Base-by-base conservation (phyloP, 1,140 invertebrate genomes). In the Lethrus apterus region DNA sequence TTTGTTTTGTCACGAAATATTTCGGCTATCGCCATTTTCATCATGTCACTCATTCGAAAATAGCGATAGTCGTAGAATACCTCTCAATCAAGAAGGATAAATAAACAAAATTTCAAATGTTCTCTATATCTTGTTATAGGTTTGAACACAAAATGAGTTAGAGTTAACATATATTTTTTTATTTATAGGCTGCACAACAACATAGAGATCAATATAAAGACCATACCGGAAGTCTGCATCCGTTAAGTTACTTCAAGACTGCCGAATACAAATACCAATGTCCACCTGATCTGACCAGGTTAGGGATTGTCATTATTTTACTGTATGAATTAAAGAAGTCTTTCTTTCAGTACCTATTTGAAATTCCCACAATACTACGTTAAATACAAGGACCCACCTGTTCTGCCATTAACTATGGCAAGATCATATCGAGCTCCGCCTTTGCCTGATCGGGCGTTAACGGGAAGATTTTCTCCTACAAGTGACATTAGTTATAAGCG, bases 121-220 rank as follows among this genome's bases (percentile, higher is more conserved):
- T 8, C n/a, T 29, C n/a, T 7, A 7, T 29, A 8, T 8, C n/a
- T 8, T 29, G 24, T 29, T 29, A n/a, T 29, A 29, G 7, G 7
- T 29, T 8, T 29, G 24, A n/a, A 29, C 7, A 8, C 24, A 29
- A 8, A 29, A 7, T 29, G 24, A 29, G 7, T 29, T 29, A n/a
- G 24, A 29, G n/a, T 29, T 8, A 29, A 8, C 7, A 8, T 29
- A 8, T 7, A 8, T 29, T 14, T 30, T 3, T 21, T 34, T 44
- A 29, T 24, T 26, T 46, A 0, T 48, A 77, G 75, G 65, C 63
- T 21, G 70, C 70, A 44, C 77, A 78, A 58, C 56, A 69, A 21
- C 72, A 78, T 51, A 65, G 77, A 42, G 69, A 75, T 56, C 73
- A 74, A 55, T 77, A 78, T 46, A 70, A 69, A 60, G 75, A 77